Evolutionary conservation across 2,113 vertebrate species (phyloP), one percentile per base, ranked within the genome.

Genomic region (Amphilophus citrinellus): DNA sequence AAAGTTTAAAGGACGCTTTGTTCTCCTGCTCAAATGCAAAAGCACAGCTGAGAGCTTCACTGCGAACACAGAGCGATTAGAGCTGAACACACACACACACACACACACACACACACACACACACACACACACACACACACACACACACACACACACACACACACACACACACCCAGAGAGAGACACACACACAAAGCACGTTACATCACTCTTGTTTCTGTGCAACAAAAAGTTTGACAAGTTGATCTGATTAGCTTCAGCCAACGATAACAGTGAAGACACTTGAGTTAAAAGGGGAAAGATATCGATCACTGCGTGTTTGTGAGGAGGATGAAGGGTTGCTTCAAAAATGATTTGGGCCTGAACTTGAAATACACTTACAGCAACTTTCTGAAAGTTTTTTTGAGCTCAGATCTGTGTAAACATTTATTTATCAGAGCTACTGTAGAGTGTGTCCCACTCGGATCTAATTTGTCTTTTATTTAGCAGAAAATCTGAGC

Each of bases 1-100:
- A 22, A 75, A 78, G 61, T 83, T 82, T 86, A 79, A 83, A 88
- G 68, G 83, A 87, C 42, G 71, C 78, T 79, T 83, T 88, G 79
- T 80, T 90, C 76, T 84, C 42, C 65, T 0, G 73, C 75, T 71
- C 76, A 10, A 56, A 58, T 60, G 39, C 32, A 14, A 35, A 58
- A 84, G 47, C 63, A n/a, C 78, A 53, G 81, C 82, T 87, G 62
- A 18, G 17, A 75, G 75, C 65, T 42, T 59, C 42, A 15, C 71
- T 1, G 57, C 22, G 1, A 61, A 71, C 82, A 39, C 61, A 32
- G 18, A 35, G 59, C 80, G 6, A 77, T 14, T 5, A 71, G 24
- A 79, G 8, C 59, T 65, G 6, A 59, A 53, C 66, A 6, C 65
- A 58, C 76, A 30, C 47, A 35, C 32, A 35, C 32, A 35, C 32